Evolutionary conservation across 1,140 invertebrate species (phyloP), one percentile per base, ranked within the genome.

Genomic region (Brachionus manjavacas): DNA sequence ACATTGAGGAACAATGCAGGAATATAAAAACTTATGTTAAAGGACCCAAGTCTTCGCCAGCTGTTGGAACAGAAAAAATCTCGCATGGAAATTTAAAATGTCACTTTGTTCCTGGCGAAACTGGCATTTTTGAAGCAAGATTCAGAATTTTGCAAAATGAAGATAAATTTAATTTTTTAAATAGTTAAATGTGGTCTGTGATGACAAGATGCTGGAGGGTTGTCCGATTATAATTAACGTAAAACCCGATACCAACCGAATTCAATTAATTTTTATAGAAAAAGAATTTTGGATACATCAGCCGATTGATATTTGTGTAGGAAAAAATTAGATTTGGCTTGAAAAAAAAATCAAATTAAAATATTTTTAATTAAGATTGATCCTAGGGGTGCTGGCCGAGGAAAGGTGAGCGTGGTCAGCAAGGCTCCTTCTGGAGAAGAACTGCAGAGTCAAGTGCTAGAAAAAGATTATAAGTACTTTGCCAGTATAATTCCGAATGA

Each of bases 401-500:
- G 97, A 92, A 87, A 87, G 79, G 85, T 89, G 28, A 85, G 60
- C 12, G 86, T 86, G 60, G 52, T 84, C 43, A 84, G 84, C 55
- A 84, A 86, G n/a, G 95, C 96, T 74, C 96, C 95, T 23, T 97
- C 72, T 35, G 43, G 43, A 3, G 16, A 49, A 49, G 72, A 76
- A 20, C 23, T 49, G 3, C 31, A 23, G 4, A 76, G 72, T 49
- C 41, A 76, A 76, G 43, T 28, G 6, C 16, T 35, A 3, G 72
- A 76, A 76, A 23, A 46, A 25, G 16, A 49, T 23, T 46, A 14
- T 12, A 76, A 76, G 46, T 76, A 76, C 52, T 94, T 94, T 85
- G 95, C 96, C 74, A 96, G 94, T 85, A 99, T 99, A 89, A 94
- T 96, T 88, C 96, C 97, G 4, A 94, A 97, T 86, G 96, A 98